Conservation (phyloP, 2,797 vertebrate species). For the Clamator glandarius region DNA sequence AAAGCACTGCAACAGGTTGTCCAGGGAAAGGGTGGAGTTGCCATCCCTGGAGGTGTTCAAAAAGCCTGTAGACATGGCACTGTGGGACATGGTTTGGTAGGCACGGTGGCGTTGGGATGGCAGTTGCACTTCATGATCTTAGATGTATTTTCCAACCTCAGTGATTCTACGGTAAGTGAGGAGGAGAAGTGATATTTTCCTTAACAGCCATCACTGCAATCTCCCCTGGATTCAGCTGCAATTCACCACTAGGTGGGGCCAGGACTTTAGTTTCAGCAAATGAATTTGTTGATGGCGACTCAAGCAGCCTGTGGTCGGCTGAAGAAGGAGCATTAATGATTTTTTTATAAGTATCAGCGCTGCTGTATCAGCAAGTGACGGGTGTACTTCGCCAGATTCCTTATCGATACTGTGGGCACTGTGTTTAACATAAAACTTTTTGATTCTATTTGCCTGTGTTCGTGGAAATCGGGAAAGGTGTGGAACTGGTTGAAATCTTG, state of each 20-base stretch:
- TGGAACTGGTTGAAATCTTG: neutral
- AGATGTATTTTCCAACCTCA: too few species aligned
- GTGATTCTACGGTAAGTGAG: neutral
- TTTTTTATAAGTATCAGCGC: neutral
- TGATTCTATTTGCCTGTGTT: neutral
- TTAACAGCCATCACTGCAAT: fast-evolving
- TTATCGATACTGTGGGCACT: neutral
- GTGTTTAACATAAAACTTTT: fast-evolving
- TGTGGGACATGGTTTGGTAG: too few species aligned
- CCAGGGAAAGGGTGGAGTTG: too few species aligned
- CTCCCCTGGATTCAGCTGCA: neutral
- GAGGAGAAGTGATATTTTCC: neutral
- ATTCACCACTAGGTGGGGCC: neutral
- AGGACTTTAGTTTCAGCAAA: neutral
- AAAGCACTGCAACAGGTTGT: too few species aligned
- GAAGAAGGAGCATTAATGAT: neutral
- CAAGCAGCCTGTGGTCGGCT: fast-evolving
- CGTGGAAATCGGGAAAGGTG: neutral
- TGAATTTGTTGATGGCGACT: fast-evolving
- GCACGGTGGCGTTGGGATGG: too few species aligned
- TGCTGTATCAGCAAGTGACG: neutral
- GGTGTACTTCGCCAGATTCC: neutral
- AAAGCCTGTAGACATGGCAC: too few species aligned
- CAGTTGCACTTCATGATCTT: too few species aligned
- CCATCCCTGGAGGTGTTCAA: too few species aligned